Evolutionary conservation across 2,888 invertebrate species (phyloP).

Genomic region (Meghimatium bilineatum): DNA sequence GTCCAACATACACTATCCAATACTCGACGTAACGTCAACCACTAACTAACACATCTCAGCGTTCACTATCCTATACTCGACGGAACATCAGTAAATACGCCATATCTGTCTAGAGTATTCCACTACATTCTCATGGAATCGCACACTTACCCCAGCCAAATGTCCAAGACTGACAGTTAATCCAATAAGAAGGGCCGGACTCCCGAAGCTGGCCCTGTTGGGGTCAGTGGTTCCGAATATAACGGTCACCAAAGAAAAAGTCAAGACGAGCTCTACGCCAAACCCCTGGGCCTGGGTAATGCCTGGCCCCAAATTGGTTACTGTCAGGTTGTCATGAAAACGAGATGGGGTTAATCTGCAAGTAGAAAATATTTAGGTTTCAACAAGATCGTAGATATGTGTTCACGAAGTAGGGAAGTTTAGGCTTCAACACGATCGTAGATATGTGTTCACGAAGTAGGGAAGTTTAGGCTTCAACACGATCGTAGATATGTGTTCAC

Average conservation of each 20-base stretch:
- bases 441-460: no score
- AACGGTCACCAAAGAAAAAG: conserved; percentile 89
- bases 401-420: no score
- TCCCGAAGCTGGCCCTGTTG: conserved; percentile 86
- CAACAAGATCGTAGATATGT: no score
- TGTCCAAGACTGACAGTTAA: conserved; percentile 90
- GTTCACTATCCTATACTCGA: background rate
- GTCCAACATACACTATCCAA: no score
- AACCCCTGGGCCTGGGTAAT: conserved; percentile 85
- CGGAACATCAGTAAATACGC: background rate
- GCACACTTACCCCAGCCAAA: conserved; percentile 86
- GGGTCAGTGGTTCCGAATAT: conserved; percentile 89
- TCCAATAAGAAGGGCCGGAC: conserved; percentile 91
- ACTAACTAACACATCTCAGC: background rate
- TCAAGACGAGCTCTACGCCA: conserved; percentile 89
- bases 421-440: no score
- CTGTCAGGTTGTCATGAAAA: conserved; percentile 59
- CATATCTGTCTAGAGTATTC: background rate
- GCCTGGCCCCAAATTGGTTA: conserved; percentile 55
- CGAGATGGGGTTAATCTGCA: conserved; percentile 57
- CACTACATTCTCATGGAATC: background rate
- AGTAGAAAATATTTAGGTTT: background rate
- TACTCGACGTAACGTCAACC: no score
- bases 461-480: no score
- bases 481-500: no score